These are phyloP conservation scores for Nestor notabilis DNA, from an alignment of 2,113 vertebrate species.

Conservation along the genomic window DNA sequence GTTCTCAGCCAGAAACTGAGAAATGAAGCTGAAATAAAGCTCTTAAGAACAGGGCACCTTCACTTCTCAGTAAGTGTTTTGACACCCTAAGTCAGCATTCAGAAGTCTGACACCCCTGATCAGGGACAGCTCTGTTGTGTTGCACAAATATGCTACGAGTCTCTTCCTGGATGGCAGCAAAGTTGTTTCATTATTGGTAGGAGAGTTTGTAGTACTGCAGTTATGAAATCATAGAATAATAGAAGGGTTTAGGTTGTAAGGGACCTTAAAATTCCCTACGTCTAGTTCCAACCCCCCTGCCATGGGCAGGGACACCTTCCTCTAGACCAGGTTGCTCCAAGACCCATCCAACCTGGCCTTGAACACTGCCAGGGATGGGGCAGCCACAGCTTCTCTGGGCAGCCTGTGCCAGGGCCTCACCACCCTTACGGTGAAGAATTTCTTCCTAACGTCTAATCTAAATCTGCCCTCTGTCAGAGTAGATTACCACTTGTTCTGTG, in stretches of 20 bases:
- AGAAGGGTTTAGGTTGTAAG: not conserved
- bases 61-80: not conserved
- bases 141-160: not conserved
- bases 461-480: not conserved
- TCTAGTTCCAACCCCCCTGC: not conserved
- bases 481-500: not conserved
- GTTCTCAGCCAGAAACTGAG: not conserved
- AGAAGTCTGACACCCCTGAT: not conserved
- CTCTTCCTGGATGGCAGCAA: not conserved
- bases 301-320: not conserved
- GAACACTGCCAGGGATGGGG: not conserved
- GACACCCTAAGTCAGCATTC: not conserved
- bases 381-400: not conserved
- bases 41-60: not conserved
- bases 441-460: not conserved
- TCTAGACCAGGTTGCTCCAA: not conserved
- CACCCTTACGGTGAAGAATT: not conserved
- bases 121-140: not conserved
- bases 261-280: not conserved
- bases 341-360: not conserved
- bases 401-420: not conserved
- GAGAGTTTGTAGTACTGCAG: not conserved
- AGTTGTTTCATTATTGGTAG: not conserved
- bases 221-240: not conserved
- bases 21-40: not conserved